Evolutionary conservation across 2,113 vertebrate species (phyloP).

Genomic region (Mustela nigripes): DNA sequence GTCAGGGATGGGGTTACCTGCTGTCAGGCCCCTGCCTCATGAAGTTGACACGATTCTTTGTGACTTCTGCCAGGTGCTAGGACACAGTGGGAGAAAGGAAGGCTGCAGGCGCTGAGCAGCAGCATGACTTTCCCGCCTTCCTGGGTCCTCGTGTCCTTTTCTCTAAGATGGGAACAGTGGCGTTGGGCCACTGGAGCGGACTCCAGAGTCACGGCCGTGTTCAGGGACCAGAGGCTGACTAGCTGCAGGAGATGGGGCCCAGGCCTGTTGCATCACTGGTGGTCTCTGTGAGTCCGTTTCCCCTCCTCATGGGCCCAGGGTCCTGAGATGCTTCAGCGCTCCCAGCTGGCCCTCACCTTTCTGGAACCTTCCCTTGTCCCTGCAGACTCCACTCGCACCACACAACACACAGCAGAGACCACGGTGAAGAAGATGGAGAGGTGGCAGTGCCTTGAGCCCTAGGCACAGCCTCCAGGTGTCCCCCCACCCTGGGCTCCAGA

Average conservation of each 20-base stretch:
- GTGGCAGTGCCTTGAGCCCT: no score
- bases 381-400: fast-evolving
- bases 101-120: fast-evolving
- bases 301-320: not conserved
- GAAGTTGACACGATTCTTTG: not conserved
- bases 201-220: not conserved
- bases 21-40: not conserved
- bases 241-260: not conserved
- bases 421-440: not conserved
- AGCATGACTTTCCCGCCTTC: not conserved
- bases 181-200: fast-evolving
- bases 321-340: fast-evolving
- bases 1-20: no score
- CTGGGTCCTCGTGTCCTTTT: not conserved
- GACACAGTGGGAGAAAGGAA: not conserved
- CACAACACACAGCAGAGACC: not conserved
- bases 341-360: not conserved
- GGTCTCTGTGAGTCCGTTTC: not conserved
- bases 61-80: not conserved
- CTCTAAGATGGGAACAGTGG: not conserved
- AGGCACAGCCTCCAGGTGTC: not conserved
- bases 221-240: not conserved
- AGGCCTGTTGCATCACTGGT: not conserved
- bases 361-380: not conserved
- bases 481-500: fast-evolving